A percentile compares a stretch with the other conserved stretches of the same genome.
Evolutionary conservation across 2,888 invertebrate species (phyloP).

Genomic region (Dusona sp.): DNA sequence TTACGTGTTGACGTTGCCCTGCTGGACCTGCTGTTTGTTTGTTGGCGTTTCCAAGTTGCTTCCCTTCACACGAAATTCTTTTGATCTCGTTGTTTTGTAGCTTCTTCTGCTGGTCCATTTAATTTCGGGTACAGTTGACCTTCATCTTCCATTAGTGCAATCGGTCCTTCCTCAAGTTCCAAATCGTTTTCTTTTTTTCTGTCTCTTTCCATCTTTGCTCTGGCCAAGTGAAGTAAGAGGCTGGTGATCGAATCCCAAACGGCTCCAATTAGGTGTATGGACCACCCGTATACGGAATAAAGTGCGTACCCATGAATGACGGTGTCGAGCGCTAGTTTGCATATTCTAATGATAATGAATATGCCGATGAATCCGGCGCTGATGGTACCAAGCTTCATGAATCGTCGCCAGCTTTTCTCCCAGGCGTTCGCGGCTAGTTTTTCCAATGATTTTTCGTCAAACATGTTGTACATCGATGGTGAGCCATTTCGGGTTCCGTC

Average conservation of each 20-base stretch:
- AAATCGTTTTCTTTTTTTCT: too few relatives aligned
- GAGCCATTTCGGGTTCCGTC: not conserved
- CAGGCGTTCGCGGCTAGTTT: slow-evolving; percentile 9
- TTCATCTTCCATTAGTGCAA: too few relatives aligned
- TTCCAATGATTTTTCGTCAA: slow-evolving; percentile 7
- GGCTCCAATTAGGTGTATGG: slow-evolving; percentile 5
- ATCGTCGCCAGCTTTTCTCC: not conserved
- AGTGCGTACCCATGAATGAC: not conserved
- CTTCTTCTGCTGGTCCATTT: not conserved
- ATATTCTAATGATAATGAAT: not conserved
- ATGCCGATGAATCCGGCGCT: slow-evolving; percentile 24
- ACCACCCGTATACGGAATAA: slow-evolving; percentile 12
- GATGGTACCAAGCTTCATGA: slow-evolving; percentile 21
- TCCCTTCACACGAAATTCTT: too few relatives aligned
- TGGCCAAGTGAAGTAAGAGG: slow-evolving; percentile 1
- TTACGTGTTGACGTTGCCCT: too few relatives aligned
- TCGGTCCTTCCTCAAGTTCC: too few relatives aligned
- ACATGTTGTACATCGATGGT: slow-evolving; percentile 15
- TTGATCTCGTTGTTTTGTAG: too few relatives aligned
- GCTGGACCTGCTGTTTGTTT: too few relatives aligned
- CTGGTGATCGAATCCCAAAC: slow-evolving; percentile 10
- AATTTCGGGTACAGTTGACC: too few relatives aligned
- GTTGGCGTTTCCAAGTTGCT: too few relatives aligned
- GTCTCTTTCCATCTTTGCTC: too few relatives aligned
- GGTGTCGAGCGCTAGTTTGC: slow-evolving; percentile 8